Evolutionary conservation across 2,888 invertebrate genomes (phyloP), one percentile per base, ranked within the genome.

Genomic region (Heterodera filipjevi): DNA sequence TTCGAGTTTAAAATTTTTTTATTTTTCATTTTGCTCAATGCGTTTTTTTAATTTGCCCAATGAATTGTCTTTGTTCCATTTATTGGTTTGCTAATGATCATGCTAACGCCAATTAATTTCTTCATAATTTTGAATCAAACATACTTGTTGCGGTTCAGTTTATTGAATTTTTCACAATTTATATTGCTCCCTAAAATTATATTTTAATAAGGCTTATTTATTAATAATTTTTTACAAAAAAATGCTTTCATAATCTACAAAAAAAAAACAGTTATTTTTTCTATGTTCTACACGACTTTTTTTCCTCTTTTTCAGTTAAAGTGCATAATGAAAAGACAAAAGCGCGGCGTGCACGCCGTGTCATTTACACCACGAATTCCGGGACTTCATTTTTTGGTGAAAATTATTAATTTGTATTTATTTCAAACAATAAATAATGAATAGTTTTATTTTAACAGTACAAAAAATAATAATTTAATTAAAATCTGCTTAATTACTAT

Each of bases 321-420:
- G 30, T 81, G 81, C 66, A 78, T 82, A 30, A 84, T 87, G 72
- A 86, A 86, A 78, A 83, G 84, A 77, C 80, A 87, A 27, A 88
- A 86, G 76, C 84, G 85, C n/a, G 88, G 88, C 12, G 81, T 87
- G 10, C 81, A 87, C 70, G 82, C 85, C 27, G 86, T 87, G 77
- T 77, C 84, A 2, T 88, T 95, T 91, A 94, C 95, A 89, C 96
- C 96, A 0, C 93, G 93, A 0, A 91, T 94, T 64, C 94, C 95
- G 1, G 94, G 95, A 33, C 94, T 95, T 2, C 96, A 97, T 90
- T 92, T 94, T 85, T 92, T 97, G 79, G 93, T 75, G 6, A 39
- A 53, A 53, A 53, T 19, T 53, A 22, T 53, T 49, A 3, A 19
- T n/a, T n/a, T n/a, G n/a, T n/a, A n/a, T n/a, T n/a, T n/a, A 19